phyloP scores from a whole-genome alignment of 1,140 invertebrate genomes.

The Stegodyphus dumicola region DNA sequence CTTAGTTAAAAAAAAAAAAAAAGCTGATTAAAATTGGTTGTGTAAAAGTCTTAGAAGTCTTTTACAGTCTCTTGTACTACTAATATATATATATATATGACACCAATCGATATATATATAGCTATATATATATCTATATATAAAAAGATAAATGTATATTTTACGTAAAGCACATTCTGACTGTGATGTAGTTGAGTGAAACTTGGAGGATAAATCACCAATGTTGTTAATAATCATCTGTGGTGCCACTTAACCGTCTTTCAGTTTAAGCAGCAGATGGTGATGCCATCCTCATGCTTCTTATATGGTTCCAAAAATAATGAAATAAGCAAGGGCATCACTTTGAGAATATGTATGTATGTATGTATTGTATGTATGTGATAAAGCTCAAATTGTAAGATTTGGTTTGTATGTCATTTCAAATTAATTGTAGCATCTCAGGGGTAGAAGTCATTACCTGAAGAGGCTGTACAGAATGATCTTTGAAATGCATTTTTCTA shows the following conservation, averaged over 20 bases:
- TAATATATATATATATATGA: not conserved
- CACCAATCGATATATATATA: conserved; percentile 42
- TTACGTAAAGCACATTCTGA: conserved; percentile 51
- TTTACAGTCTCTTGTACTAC: conserved; percentile 31
- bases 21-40: no score
- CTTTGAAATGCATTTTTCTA: conserved; percentile 52
- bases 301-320: conserved; percentile 33
- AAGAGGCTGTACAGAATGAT: conserved; percentile 54
- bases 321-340: conserved; percentile 27
- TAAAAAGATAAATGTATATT: conserved; percentile 56
- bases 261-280: conserved; percentile 23
- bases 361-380: conserved; percentile 41
- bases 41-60: not conserved
- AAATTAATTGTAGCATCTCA: conserved; percentile 50
- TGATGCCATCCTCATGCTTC: conserved; percentile 24
- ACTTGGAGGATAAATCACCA: conserved; percentile 37
- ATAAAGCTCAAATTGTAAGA: conserved; percentile 58
- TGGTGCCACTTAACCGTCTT: conserved; percentile 50
- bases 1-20: not conserved
- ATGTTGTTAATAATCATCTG: conserved; percentile 34
- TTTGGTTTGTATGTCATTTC: conserved; percentile 63
- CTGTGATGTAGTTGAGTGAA: conserved; percentile 55
- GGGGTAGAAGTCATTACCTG: conserved; percentile 55
- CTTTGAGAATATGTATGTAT: conserved; percentile 29
- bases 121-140: conserved; percentile 37